These are phyloP conservation scores for Ypsolopha scabrella DNA, from an alignment of 2,888 invertebrate genomes.

Conservation along the genomic window DNA sequence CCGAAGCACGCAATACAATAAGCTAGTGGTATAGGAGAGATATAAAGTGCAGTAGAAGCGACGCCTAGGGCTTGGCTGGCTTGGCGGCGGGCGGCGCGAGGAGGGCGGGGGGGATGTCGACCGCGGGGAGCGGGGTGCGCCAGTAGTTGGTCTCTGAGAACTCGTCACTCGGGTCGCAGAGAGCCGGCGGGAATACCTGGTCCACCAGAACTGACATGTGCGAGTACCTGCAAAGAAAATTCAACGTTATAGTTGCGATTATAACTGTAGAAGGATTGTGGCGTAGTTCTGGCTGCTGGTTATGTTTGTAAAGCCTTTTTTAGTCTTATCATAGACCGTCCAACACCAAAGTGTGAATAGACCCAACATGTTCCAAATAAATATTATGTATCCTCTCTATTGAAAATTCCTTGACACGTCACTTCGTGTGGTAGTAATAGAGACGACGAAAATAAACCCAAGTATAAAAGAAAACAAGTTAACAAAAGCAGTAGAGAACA, in stretches of 20 bases:
- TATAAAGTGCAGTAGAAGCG: not conserved
- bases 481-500: not conserved
- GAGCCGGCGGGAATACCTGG: conserved; percentile 92
- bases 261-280: not conserved
- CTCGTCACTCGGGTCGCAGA: conserved; percentile 71
- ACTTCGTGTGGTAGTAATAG: no score
- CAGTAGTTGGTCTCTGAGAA: conserved; percentile 93
- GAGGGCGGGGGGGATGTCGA: conserved; percentile 25
- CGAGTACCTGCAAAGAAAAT: conserved; percentile 80
- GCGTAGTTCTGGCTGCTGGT: not conserved
- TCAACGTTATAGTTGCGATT: not conserved
- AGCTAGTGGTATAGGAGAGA: not conserved
- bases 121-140: conserved; percentile 84
- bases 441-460: no score
- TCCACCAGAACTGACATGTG: conserved; percentile 95
- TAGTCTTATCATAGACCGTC: not conserved
- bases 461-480: not conserved
- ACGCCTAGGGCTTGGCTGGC: not conserved
- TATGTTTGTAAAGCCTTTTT: not conserved
- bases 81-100: conserved; percentile 9
- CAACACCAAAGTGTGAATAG: not conserved
- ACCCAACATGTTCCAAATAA: not conserved
- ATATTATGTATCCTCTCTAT: not conserved
- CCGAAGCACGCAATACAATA: no score
- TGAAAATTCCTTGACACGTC: not conserved